Percentiles rank a stretch among this genome's conserved stretches.
Conservation (phyloP, 2,797 vertebrate species). For the Bufotes viridis region DNA sequence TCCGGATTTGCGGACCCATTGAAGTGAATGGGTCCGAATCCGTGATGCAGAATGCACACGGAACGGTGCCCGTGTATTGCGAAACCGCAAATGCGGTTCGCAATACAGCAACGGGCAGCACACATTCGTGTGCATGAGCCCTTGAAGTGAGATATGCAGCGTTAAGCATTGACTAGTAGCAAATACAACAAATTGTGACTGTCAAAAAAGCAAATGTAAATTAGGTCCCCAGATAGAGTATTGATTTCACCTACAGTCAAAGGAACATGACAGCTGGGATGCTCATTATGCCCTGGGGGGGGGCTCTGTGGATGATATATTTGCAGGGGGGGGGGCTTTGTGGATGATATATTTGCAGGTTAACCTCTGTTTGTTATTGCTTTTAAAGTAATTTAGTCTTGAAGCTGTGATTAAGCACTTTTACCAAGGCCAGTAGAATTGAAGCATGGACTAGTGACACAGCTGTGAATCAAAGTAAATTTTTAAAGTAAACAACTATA, state of each 20-base stretch:
- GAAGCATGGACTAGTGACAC: slow-evolving; percentile 4
- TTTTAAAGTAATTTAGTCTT: slow-evolving; percentile 18
- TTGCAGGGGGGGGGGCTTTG: no score
- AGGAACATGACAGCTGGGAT: slow-evolving; percentile 47
- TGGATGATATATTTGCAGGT: slow-evolving; percentile 32
- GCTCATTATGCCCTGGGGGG: slow-evolving; percentile 44
- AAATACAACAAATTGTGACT: slow-evolving; percentile 11
- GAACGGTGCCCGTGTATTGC: no score
- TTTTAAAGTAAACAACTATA: neutral
- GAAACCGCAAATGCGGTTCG: no score
- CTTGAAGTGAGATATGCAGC: neutral
- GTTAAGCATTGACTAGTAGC: slow-evolving; percentile 3
- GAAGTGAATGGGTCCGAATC: no score
- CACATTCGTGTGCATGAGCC: no score
- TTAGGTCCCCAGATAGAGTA: slow-evolving; percentile 20
- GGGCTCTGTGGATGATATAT: slow-evolving; percentile 36
- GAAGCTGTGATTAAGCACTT: slow-evolving; percentile 3
- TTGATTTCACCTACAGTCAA: slow-evolving; percentile 37
- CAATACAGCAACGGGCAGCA: no score
- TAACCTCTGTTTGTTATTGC: slow-evolving; percentile 21
- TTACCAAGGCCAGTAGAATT: slow-evolving; percentile 7
- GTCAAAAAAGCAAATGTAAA: slow-evolving; percentile 13
- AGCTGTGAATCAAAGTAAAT: slow-evolving; percentile 9
- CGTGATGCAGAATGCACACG: no score
- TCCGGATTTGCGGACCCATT: no score